A percentile compares a stretch with the other conserved stretches of the same genome.
These are phyloP conservation scores for Anguilla obscura DNA, from an alignment of 2,797 vertebrate genomes.

Conservation along the genomic window DNA sequence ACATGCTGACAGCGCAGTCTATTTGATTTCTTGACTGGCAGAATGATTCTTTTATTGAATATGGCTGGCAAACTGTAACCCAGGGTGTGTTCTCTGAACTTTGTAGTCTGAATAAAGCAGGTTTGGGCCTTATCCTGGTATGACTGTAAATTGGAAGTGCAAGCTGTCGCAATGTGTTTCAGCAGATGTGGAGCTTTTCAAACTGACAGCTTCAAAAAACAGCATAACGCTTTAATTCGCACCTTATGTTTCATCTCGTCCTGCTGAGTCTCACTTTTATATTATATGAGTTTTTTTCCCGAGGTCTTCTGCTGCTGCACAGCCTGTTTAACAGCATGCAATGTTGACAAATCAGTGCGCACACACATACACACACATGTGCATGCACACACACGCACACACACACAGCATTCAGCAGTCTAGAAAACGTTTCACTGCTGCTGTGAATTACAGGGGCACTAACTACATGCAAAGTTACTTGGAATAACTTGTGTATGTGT, in stretches of 20 bases:
- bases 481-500: neutral
- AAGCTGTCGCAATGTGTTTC: neutral
- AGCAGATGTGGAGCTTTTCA: neutral
- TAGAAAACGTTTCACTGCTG: neutral
- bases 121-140: neutral
- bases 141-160: neutral
- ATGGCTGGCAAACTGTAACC: neutral
- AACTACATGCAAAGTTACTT: neutral
- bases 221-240: neutral
- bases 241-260: slow-evolving; percentile 10
- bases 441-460: neutral
- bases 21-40: neutral
- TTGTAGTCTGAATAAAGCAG: neutral
- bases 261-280: slow-evolving; percentile 25
- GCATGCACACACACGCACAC: neutral
- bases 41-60: neutral
- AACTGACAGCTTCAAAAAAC: neutral
- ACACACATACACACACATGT: neutral
- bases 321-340: neutral
- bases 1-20: neutral
- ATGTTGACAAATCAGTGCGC: neutral
- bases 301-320: neutral
- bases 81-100: neutral
- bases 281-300: neutral
- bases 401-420: neutral